Evolutionary conservation across 2,888 invertebrate species (phyloP).

Genomic region (Lumbricus terrestris): DNA sequence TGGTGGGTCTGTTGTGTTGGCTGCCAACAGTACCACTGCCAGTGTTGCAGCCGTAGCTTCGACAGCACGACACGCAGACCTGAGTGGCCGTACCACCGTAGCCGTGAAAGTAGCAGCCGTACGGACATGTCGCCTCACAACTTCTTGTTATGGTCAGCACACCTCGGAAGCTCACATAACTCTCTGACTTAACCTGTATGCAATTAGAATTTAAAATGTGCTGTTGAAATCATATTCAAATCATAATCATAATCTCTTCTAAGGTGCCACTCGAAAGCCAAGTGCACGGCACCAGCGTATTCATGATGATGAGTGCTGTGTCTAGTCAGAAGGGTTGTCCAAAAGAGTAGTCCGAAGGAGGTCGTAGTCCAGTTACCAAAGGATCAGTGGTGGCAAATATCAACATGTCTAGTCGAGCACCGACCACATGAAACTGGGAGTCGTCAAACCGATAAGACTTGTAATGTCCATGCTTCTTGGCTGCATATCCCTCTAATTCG

Average conservation of each 20-base stretch:
- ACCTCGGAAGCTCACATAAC: slow-evolving; percentile 13
- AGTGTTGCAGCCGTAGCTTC: slow-evolving; percentile 32
- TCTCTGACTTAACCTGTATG: slow-evolving; percentile 24
- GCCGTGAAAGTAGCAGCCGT: slow-evolving; percentile 35
- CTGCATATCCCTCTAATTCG: too few species aligned
- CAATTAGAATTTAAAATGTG: not conserved
- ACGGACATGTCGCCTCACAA: slow-evolving; percentile 32
- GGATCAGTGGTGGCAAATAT: too few species aligned
- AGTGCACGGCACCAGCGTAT: too few species aligned
- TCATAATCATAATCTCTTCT: too few species aligned
- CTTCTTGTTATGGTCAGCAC: slow-evolving; percentile 35
- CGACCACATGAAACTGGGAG: not conserved
- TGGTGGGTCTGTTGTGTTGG: not conserved
- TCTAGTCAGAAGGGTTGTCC: too few species aligned
- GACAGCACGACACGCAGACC: slow-evolving; percentile 37
- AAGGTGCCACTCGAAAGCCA: too few species aligned
- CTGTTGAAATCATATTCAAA: not conserved
- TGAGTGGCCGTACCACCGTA: slow-evolving; percentile 36
- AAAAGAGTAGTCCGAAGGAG: too few species aligned
- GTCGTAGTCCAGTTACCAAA: too few species aligned
- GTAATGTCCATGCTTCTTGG: too few species aligned
- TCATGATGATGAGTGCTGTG: too few species aligned
- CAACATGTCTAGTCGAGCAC: not conserved
- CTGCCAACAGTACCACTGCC: slow-evolving; percentile 23
- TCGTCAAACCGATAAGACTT: too few species aligned